phyloP scores from a whole-genome alignment of 1,140 invertebrate species.

The Drosophila tsacasi region DNA sequence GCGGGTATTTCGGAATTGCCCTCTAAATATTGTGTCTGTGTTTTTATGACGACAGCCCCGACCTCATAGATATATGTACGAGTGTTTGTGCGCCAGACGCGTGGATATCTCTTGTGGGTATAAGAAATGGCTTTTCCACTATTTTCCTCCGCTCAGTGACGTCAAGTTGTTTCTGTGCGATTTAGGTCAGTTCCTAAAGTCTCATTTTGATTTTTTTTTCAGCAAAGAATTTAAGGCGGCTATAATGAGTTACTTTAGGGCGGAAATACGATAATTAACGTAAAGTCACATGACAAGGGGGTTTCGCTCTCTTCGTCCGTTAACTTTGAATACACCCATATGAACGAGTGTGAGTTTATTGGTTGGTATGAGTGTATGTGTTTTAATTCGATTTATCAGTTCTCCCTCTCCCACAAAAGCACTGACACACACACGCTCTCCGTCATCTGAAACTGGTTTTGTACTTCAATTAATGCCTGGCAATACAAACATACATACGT shows the following conservation, averaged over 20 bases:
- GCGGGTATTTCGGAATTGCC: conserved; percentile 16
- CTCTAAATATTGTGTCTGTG: conserved; percentile 18
- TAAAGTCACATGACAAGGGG: conserved; percentile 67
- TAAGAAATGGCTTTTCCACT: conserved; percentile 18
- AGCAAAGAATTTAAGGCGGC: background rate
- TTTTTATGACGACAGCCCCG: conserved; percentile 23
- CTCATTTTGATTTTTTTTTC: background rate
- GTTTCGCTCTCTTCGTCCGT: conserved; percentile 25
- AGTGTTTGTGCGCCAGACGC: conserved; percentile 33
- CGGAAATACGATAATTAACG: conserved; percentile 62
- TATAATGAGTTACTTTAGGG: conserved; percentile 3
- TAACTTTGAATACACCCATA: conserved; percentile 46
- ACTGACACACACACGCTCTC: conserved; percentile 48
- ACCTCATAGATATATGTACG: conserved; percentile 28
- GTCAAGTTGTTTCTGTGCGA: conserved; percentile 18
- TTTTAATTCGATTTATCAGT: conserved; percentile 75
- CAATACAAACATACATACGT: conserved; percentile 3
- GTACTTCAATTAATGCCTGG: conserved; percentile 61
- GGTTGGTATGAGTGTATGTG: conserved; percentile 24
- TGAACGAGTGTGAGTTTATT: conserved; percentile 3
- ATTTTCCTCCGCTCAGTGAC: conserved; percentile 28
- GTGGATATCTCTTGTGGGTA: conserved; percentile 29
- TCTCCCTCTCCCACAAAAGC: conserved; percentile 36
- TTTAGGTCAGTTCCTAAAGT: conserved; percentile 9
- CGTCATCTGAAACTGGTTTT: conserved; percentile 75